A percentile compares a stretch with the other conserved stretches of the same genome.
phyloP scores from a whole-genome alignment of 2,113 vertebrate genomes.

The Anarrhichthys ocellatus region DNA sequence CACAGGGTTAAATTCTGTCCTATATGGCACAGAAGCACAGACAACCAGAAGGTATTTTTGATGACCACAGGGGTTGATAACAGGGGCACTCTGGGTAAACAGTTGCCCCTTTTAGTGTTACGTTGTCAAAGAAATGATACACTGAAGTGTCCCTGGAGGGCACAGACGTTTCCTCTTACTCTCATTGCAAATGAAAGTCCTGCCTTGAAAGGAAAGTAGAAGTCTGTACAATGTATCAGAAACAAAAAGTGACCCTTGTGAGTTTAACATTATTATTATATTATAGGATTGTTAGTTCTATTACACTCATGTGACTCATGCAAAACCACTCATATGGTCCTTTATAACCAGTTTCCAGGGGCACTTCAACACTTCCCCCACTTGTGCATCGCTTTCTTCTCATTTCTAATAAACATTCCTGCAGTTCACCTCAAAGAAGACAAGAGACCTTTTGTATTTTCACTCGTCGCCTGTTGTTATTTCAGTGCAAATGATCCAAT shows the following conservation, averaged over 20 bases:
- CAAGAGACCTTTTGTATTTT: neutral
- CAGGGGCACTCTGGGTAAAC: neutral
- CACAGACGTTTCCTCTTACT: neutral
- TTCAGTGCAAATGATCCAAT: neutral
- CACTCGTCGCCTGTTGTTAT: neutral
- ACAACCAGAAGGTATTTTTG: neutral
- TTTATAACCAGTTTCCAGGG: neutral
- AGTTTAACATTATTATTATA: neutral
- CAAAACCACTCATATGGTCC: neutral
- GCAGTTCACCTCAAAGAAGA: neutral
- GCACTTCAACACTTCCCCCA: neutral
- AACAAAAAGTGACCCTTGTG: neutral
- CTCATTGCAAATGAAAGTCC: neutral
- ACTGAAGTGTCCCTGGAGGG: neutral
- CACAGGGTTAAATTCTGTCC: too few relatives aligned
- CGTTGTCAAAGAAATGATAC: neutral
- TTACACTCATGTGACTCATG: neutral
- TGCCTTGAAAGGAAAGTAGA: neutral
- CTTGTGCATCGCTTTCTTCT: neutral
- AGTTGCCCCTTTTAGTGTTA: neutral
- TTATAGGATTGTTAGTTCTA: neutral
- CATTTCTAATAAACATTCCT: neutral
- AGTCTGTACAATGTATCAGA: neutral
- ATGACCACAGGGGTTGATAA: neutral
- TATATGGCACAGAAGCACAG: neutral